A percentile compares a stretch with the other conserved stretches of the same genome.
Evolutionary conservation across 1,140 invertebrate genomes (phyloP).

Genomic region (Schlechtendalia chinensis): DNA sequence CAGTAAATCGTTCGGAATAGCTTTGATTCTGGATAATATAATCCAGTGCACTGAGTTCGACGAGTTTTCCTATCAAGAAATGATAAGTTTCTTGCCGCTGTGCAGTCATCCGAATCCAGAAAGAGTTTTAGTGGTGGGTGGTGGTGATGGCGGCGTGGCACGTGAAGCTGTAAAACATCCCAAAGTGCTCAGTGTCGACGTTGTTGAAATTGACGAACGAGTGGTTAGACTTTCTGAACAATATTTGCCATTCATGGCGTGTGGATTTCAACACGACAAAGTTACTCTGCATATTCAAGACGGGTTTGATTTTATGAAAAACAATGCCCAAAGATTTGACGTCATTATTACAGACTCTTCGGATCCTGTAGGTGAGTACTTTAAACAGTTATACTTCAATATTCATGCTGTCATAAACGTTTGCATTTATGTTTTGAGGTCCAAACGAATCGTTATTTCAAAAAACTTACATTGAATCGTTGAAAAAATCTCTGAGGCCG

Average conservation of each 20-base stretch:
- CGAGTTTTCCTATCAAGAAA: conserved; percentile 98
- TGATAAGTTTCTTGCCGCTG: conserved; percentile 92
- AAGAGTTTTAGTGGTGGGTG: conserved; percentile 91
- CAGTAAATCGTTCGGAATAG: conserved; percentile 83
- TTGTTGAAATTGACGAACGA: conserved; percentile 91
- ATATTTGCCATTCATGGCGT: conserved; percentile 86
- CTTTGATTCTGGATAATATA: conserved; percentile 89
- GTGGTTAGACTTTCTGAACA: conserved; percentile 89
- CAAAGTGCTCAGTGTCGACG: conserved; percentile 76
- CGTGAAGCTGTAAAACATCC: conserved; percentile 94
- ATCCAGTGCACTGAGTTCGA: conserved; percentile 96
- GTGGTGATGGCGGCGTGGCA: conserved; percentile 94
- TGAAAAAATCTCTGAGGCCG: conserved; percentile 78
- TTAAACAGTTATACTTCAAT: background rate
- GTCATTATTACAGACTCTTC: conserved; percentile 97
- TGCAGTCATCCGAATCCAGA: conserved; percentile 84
- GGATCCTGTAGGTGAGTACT: conserved; percentile 76
- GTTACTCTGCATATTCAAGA: conserved; percentile 83
- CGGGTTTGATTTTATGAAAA: conserved; percentile 89
- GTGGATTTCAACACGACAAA: conserved; percentile 80
- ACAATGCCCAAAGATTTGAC: conserved; percentile 83
- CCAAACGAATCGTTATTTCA: conserved; percentile 73
- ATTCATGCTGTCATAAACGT: background rate
- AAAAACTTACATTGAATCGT: conserved; percentile 82
- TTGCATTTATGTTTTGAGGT: conserved; percentile 56